Conservation (phyloP, 1,140 invertebrate genomes). For the Phthorimaea operculella region DNA sequence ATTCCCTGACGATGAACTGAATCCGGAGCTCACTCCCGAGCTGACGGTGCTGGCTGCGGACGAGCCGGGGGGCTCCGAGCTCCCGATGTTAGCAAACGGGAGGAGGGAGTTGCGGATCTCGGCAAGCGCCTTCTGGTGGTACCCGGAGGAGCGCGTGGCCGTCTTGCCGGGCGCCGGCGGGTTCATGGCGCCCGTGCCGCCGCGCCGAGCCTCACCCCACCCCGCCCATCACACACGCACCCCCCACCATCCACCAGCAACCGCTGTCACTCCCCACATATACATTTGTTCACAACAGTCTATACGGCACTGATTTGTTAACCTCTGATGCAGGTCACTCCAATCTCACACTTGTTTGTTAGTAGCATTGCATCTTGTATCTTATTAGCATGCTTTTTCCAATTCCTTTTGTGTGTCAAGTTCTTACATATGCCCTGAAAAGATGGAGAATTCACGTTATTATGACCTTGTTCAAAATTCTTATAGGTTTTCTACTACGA, state of each 20-base stretch:
- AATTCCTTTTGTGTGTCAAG: not conserved
- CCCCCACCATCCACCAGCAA: slow-evolving; percentile 33
- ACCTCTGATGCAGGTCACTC: not conserved
- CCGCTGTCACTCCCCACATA: slow-evolving; percentile 41
- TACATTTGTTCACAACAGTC: slow-evolving; percentile 28
- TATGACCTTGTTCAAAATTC: not conserved
- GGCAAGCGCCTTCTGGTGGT: slow-evolving; percentile 88
- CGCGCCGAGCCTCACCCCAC: slow-evolving; percentile 62
- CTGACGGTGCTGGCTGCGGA: slow-evolving; percentile 82
- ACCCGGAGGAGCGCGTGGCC: slow-evolving; percentile 81
- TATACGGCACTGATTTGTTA: slow-evolving; percentile 1
- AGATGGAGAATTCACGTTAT: not conserved
- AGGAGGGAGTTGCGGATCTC: slow-evolving; percentile 87
- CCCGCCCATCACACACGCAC: slow-evolving; percentile 59
- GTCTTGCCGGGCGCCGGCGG: slow-evolving; percentile 72
- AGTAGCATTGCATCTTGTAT: no score
- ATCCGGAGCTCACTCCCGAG: slow-evolving; percentile 72
- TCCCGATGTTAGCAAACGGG: slow-evolving; percentile 82
- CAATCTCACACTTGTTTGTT: slow-evolving; percentile 1
- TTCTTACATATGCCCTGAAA: not conserved
- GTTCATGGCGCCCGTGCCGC: slow-evolving; percentile 73
- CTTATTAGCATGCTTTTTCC: not conserved
- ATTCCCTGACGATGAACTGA: slow-evolving; percentile 71
- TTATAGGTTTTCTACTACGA: not conserved
- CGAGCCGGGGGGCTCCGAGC: slow-evolving; percentile 70